These are phyloP conservation scores for Aleiodes sp. DNA, from an alignment of 1,140 invertebrate genomes.

Conservation along the genomic window DNA sequence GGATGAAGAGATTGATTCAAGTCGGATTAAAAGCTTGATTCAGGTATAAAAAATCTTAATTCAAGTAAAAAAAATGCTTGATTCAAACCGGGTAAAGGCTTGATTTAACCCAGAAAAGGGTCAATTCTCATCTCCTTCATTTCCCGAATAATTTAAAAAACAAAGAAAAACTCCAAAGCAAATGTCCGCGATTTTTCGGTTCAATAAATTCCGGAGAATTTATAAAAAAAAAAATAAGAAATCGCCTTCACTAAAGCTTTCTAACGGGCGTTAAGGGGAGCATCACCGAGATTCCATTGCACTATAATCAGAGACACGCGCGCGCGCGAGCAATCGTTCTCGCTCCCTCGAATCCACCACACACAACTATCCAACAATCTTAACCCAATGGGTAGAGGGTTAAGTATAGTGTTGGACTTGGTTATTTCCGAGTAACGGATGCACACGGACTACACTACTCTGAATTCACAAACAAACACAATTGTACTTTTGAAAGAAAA, in stretches of 20 bases:
- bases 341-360: too few relatives aligned
- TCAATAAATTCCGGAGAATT: too few relatives aligned
- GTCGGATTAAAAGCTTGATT: too few relatives aligned
- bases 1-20: too few relatives aligned
- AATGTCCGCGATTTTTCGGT: too few relatives aligned
- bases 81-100: too few relatives aligned
- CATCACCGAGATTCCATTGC: conserved; percentile 16
- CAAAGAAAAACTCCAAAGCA: background rate
- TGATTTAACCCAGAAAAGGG: too few relatives aligned
- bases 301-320: conserved; percentile 22
- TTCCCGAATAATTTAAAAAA: too few relatives aligned
- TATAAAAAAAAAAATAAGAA: background rate
- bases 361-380: conserved; percentile 10
- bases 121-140: too few relatives aligned
- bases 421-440: conserved; percentile 9
- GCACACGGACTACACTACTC: background rate
- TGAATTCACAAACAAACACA: conserved; percentile 13
- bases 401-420: conserved; percentile 15
- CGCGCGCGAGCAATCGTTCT: too few relatives aligned
- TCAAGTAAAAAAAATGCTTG: too few relatives aligned
- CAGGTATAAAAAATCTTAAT: too few relatives aligned
- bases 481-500: background rate
- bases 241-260: conserved; percentile 10
- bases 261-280: conserved; percentile 15
- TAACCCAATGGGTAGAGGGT: conserved; percentile 19